Evolutionary conservation across 2,888 invertebrate species (phyloP).

Genomic region (Nomada ferruginata): DNA sequence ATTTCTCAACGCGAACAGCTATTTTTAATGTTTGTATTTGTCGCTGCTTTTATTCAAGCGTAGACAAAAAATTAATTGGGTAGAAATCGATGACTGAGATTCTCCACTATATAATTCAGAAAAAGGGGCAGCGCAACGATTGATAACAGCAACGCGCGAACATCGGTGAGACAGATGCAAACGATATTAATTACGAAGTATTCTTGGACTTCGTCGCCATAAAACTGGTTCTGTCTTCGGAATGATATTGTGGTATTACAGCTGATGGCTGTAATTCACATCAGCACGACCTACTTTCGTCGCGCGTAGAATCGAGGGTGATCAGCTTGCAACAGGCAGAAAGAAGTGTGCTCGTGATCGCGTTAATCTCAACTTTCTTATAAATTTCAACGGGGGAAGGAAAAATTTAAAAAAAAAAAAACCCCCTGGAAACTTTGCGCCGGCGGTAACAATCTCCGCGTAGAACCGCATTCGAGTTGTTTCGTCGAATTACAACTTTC

Average conservation of each 20-base stretch:
- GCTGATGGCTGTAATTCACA: constrained; percentile 65
- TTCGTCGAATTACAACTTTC: not conserved
- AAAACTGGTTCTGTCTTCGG: constrained; percentile 42
- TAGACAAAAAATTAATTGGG: no score
- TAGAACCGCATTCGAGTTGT: no score
- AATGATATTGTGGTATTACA: constrained; percentile 59
- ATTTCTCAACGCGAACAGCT: no score
- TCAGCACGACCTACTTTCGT: constrained; percentile 58
- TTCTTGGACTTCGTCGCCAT: constrained; percentile 42
- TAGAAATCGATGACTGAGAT: not conserved
- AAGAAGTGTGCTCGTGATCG: not conserved
- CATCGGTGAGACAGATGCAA: constrained; percentile 3
- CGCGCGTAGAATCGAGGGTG: constrained; percentile 47
- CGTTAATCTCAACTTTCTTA: constrained; percentile 26
- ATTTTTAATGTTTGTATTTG: no score
- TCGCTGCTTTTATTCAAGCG: no score
- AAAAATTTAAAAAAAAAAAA: not conserved
- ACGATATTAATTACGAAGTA: constrained; percentile 50
- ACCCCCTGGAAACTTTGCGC: no score
- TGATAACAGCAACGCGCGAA: not conserved
- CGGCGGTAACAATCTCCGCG: no score
- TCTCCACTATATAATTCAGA: not conserved
- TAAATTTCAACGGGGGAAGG: not conserved
- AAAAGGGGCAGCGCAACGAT: not conserved
- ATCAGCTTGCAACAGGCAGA: constrained; percentile 37